phyloP scores from a whole-genome alignment of 2,113 vertebrate genomes.

The Megaceryle torquata region DNA sequence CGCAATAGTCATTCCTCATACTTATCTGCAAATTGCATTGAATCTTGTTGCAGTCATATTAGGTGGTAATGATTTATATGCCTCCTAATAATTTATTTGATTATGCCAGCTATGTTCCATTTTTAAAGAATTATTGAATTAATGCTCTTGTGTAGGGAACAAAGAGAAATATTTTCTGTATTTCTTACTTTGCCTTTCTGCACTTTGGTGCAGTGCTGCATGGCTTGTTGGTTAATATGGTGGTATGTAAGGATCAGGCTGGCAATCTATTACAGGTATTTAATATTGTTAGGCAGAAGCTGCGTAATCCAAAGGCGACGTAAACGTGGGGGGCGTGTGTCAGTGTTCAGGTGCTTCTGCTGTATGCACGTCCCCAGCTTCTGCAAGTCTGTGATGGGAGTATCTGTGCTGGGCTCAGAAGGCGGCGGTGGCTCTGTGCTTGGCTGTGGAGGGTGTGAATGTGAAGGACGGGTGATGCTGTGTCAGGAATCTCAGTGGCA shows the following conservation, averaged over 20 bases:
- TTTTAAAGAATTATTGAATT: constrained; percentile 70
- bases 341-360: background rate
- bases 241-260: background rate
- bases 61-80: constrained; percentile 81
- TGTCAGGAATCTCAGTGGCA: background rate
- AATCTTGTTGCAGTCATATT: constrained; percentile 77
- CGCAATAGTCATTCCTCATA: constrained; percentile 74
- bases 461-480: background rate
- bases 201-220: constrained; percentile 1
- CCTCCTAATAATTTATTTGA: constrained; percentile 78
- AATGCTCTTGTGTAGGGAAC: constrained; percentile 43
- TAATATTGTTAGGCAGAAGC: background rate
- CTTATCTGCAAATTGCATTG: constrained; percentile 80
- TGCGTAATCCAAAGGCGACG: background rate
- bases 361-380: rapidly evolving
- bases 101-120: constrained; percentile 72
- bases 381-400: background rate
- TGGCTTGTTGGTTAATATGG: constrained; percentile 9
- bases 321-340: background rate
- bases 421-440: background rate
- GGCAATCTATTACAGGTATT: constrained; percentile 42
- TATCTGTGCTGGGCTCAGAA: background rate
- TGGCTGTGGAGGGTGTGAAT: background rate
- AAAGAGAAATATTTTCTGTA: constrained; percentile 66
- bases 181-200: constrained; percentile 8